Evolutionary conservation across 1,140 invertebrate species (phyloP).

Genomic region (Adelges cooleyi): DNA sequence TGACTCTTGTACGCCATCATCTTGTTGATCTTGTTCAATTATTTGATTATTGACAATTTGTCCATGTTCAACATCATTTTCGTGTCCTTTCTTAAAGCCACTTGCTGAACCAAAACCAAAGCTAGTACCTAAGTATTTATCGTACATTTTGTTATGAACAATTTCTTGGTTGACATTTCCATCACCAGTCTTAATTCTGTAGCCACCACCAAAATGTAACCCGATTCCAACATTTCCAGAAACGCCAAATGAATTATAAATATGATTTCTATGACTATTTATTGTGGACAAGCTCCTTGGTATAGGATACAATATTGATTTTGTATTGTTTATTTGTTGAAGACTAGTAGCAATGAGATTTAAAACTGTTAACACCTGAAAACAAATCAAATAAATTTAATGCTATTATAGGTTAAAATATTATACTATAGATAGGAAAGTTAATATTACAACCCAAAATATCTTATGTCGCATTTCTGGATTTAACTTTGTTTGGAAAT

Average conservation of each 20-base stretch:
- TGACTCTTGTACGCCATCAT: not conserved
- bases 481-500: no score
- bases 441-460: no score
- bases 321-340: no score
- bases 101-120: slow-evolving; percentile 19
- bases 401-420: no score
- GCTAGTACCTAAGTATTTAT: slow-evolving; percentile 23
- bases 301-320: not conserved
- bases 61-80: not conserved
- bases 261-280: not conserved
- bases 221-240: slow-evolving; percentile 17
- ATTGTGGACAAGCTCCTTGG: not conserved
- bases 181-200: slow-evolving; percentile 3
- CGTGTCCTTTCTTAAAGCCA: not conserved
- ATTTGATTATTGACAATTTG: not conserved
- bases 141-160: not conserved
- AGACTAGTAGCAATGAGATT: no score
- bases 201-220: slow-evolving; percentile 2
- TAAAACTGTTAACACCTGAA: no score
- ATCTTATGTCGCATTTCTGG: no score
- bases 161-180: not conserved
- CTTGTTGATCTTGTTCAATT: not conserved
- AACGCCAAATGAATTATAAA: slow-evolving; percentile 10
- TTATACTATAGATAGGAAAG: no score
- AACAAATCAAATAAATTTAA: no score